Conservation (phyloP, 2,888 invertebrate species). For the Scrobipalpa costella region DNA sequence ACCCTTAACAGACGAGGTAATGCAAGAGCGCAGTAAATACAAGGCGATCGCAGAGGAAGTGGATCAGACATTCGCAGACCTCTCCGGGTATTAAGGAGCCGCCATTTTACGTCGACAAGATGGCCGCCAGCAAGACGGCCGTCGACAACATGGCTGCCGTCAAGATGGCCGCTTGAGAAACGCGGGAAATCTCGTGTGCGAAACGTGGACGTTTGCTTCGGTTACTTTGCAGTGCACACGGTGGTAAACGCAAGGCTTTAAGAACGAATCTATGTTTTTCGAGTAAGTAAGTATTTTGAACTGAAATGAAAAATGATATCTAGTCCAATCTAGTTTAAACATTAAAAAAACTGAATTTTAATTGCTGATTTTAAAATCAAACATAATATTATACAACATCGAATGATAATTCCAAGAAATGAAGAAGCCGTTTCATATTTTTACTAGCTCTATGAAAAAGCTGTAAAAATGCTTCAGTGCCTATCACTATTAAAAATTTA, state of each 20-base stretch:
- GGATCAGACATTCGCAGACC: conserved; percentile 97
- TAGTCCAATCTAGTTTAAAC: too few species aligned
- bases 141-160: background rate
- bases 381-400: too few species aligned
- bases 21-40: conserved; percentile 97
- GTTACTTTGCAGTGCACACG: conserved; percentile 36
- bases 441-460: conserved; percentile 1
- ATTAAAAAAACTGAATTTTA: too few species aligned
- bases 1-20: conserved; percentile 88
- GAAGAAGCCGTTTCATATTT: too few species aligned
- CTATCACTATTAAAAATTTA: background rate
- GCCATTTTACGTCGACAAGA: conserved; percentile 19
- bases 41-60: conserved; percentile 99
- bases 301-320: background rate
- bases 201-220: conserved; percentile 20
- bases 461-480: conserved; percentile 18
- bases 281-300: conserved; percentile 10
- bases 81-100: conserved; percentile 89
- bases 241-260: conserved; percentile 20
- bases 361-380: too few species aligned
- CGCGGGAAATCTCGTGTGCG: background rate
- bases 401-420: background rate
- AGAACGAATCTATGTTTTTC: conserved; percentile 18
- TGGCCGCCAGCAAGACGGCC: conserved; percentile 4
- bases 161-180: background rate